phyloP scores from a whole-genome alignment of 30 jellyfish, hydroid and myxozoan genomes.

The Cassiopea xamachana region DNA sequence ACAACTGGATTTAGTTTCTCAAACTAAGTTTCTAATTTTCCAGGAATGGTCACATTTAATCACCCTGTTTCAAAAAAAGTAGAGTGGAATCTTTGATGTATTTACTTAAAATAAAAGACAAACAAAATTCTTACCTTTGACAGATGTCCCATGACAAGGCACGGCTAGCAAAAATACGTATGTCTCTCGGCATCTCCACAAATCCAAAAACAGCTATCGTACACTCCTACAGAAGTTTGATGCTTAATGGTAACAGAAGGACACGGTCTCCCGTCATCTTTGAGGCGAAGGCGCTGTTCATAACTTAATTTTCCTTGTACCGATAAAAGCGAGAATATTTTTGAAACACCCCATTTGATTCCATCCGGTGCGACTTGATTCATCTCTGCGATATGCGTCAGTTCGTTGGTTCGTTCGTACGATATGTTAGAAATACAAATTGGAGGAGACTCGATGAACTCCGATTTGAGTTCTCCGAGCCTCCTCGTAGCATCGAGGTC shows the following conservation, averaged over 20 bases:
- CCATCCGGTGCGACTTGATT: not conserved
- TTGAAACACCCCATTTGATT: not conserved
- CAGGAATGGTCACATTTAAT: no score
- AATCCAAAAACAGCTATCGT: no score
- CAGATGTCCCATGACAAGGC: no score
- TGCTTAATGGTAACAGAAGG: not conserved
- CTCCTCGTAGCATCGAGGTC: no score
- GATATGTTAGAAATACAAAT: not conserved
- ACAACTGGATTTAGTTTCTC: no score
- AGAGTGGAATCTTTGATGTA: not conserved
- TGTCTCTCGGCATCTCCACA: constrained; percentile 30
- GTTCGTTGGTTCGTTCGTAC: not conserved
- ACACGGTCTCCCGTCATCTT: constrained; percentile 33
- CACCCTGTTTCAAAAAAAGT: not conserved
- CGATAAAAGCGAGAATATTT: no score
- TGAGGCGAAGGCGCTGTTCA: constrained; percentile 31
- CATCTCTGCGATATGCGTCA: not conserved
- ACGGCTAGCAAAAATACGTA: constrained; percentile 58
- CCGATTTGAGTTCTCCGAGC: no score
- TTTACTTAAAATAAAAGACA: no score
- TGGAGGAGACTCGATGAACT: no score
- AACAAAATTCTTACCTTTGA: no score
- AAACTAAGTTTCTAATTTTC: no score
- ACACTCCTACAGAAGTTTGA: no score
- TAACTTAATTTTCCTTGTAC: not conserved